Base-by-base conservation (phyloP, 2,797 vertebrate genomes). In the Poeciliopsis gracilis region DNA sequence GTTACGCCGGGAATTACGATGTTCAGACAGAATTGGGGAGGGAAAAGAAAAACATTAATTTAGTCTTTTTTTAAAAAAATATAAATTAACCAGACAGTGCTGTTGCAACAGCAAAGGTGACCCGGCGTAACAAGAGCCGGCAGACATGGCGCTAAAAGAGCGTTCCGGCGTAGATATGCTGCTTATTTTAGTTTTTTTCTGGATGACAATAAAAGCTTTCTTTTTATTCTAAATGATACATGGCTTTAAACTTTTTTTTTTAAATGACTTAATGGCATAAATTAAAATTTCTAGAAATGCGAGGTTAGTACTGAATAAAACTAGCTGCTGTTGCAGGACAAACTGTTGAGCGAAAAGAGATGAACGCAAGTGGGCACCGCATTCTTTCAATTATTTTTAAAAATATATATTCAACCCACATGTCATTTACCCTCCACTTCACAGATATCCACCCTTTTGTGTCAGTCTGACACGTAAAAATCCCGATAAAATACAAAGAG, bases 1-100 rank as follows among this genome's bases (percentile, higher is more conserved):
- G 28, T 73, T 82, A 69, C 74, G 66, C 23, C 43, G 75, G 77
- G 82, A 85, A 75, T 77, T 45, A 8, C 15, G 41, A 72, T n/a
- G 12, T 69, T 76, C 18, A 53, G 49, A 83, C 75, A 83, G 78
- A 53, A 8, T 23, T 25, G 49, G 20, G 20, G 25, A 61, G n/a
- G 75, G 47, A 73, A 78, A 79, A 67, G n/a, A 59, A 76, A 75
- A 70, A n/a, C 36, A n/a, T 5, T 23, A 53, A 55, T 74, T 55
- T 36, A 9, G 6, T 6, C 18, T 36, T 51, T 18, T n/a, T 72
- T 1, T 47, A 8, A 41, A 41, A 38, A 41, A 7, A 70, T 43
- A 33, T n/a, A 23, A 13, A 25, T 73, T 55, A 67, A 20, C 9
- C 30, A 63, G 67, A 66, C 41, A 38, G 28, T 47, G 4, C 33